phyloP scores from a whole-genome alignment of 2,797 vertebrate species.

The Acestrorhynchus altus region DNA sequence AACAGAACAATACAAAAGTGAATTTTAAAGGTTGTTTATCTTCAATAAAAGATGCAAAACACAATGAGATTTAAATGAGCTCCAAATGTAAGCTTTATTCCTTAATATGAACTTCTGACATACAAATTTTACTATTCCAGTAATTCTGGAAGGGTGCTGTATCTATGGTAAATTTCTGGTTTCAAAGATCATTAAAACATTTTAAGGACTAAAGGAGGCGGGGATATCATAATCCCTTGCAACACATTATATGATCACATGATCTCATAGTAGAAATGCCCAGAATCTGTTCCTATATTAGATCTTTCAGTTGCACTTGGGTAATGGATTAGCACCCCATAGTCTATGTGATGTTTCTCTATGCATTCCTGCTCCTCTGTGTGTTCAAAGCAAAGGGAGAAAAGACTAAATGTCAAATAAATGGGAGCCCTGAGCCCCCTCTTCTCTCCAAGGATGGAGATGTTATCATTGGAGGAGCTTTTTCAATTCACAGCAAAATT shows the following conservation, averaged over 20 bases:
- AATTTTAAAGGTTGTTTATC: too few species aligned
- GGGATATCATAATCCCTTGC: background rate
- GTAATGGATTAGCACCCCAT: constrained; percentile 2
- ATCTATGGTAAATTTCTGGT: background rate
- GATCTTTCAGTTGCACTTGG: background rate
- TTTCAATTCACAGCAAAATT: constrained; percentile 68
- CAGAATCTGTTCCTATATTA: constrained; percentile 40
- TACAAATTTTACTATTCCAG: background rate
- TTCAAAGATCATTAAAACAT: background rate
- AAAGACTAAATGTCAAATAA: constrained; percentile 62
- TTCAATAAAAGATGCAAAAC: too few species aligned
- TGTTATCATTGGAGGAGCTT: constrained; percentile 65
- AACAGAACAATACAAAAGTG: too few species aligned
- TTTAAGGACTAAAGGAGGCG: too few species aligned
- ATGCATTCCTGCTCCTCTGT: constrained; percentile 58
- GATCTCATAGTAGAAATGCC: background rate
- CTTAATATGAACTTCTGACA: background rate
- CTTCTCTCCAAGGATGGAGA: constrained; percentile 63
- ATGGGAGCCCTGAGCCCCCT: constrained; percentile 67
- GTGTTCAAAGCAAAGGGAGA: constrained; percentile 58
- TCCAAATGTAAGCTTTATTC: background rate
- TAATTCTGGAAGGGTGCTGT: background rate
- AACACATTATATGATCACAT: background rate
- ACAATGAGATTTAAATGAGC: too few species aligned
- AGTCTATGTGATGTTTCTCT: constrained; percentile 60